phyloP scores from a whole-genome alignment of 2,113 vertebrate species.

The Campylorhamphus procurvoides region DNA sequence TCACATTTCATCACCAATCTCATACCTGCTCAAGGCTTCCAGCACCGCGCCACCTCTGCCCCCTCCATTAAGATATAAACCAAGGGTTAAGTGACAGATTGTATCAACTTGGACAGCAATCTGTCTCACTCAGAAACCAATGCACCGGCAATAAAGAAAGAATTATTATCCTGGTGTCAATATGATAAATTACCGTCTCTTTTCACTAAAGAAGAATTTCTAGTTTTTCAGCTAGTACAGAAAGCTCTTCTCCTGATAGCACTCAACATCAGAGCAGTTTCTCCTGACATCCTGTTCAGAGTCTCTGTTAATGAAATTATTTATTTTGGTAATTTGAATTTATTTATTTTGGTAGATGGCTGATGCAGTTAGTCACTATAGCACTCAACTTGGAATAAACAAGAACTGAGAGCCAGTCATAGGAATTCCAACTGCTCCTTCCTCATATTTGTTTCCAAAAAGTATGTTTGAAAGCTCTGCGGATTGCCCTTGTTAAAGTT shows the following conservation, averaged over 20 bases:
- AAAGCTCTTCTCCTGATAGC: neutral
- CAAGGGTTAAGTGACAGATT: slow-evolving; percentile 58
- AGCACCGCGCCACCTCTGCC: neutral
- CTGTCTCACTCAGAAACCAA: slow-evolving; percentile 36
- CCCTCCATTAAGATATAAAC: slow-evolving; percentile 40
- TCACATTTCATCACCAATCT: slow-evolving; percentile 32
- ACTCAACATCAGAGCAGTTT: neutral
- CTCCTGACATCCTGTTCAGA: neutral
- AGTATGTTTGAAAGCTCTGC: neutral
- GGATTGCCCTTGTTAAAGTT: neutral
- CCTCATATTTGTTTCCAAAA: neutral
- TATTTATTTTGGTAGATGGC: slow-evolving; percentile 6
- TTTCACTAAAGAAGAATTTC: neutral
- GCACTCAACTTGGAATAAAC: neutral
- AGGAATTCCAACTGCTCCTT: slow-evolving; percentile 1
- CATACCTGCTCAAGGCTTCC: slow-evolving; percentile 1
- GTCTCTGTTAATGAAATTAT: neutral
- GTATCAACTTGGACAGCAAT: slow-evolving; percentile 45
- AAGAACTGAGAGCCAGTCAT: neutral
- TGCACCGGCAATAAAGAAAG: slow-evolving; percentile 8
- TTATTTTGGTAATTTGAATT: slow-evolving; percentile 9
- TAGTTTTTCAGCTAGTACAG: neutral
- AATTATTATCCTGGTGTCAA: slow-evolving; percentile 51
- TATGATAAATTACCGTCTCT: slow-evolving; percentile 45
- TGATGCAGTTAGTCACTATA: neutral